Base-by-base conservation (phyloP, 2,113 vertebrate genomes). In the Petaurus breviceps region DNA sequence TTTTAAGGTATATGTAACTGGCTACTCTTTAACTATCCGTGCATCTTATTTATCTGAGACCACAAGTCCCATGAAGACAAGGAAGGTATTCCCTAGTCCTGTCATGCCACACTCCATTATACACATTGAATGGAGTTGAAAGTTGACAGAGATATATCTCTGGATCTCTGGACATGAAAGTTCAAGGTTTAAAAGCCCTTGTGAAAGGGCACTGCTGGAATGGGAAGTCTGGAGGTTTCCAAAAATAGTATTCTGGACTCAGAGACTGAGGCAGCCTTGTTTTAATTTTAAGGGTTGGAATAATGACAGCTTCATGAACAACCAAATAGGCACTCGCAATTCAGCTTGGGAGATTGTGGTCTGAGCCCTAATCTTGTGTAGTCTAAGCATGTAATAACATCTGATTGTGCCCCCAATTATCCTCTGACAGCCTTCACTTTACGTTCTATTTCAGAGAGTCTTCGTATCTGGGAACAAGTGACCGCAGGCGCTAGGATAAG, bases 271-370 rank as follows among this genome's bases (percentile, higher is more conserved):
- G 51, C 57, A 93, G 92, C 31, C 95, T 96, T 98, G 91, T 97
- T 98, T 98, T 98, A 98, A 98, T 98, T 98, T 98, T 93, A 97
- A 97, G 96, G 97, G 97, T 96, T 98, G 96, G 95, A 98, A 97
- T 99, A 98, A 98, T 95, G 98, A 97, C 97, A 97, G 96, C 19
- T 93, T 97, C 93, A 98, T 96, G 97, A 98, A 93, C 97, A 98
- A 95, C 94, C 91, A 98, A 98, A 98, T 97, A 94, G 98, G 95
- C 98, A 98, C 95, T 98, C 95, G 94, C 94, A 93, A 93, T 61
- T 97, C 97, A 97, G 94, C 94, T 97, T 97, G 96, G 91, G 95
- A 97, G 97, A 98, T 97, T 97, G 97, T 97, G 98, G 98, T 98
- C 96, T 97, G 54, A 96, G 97, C 91, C 95, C 96, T 98, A 95